Conservation (phyloP, 2,113 vertebrate genomes). For the Peromyscus californicus region DNA sequence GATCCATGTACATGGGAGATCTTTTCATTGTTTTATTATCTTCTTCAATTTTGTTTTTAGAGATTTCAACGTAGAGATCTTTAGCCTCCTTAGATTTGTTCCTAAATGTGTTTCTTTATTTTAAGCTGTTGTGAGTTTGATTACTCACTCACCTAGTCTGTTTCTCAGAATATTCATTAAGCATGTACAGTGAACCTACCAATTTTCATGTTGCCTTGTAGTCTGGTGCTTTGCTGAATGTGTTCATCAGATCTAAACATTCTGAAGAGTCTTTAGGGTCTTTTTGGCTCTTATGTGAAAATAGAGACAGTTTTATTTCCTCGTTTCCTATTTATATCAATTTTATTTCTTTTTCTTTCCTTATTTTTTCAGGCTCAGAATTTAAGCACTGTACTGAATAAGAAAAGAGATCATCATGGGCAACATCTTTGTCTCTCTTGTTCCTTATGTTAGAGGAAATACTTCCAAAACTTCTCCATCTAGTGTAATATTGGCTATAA, state of each 20-base stretch:
- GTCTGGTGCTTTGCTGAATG: neutral
- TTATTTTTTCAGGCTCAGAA: neutral
- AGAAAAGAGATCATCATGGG: neutral
- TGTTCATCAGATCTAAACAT: neutral
- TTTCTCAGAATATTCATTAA: neutral
- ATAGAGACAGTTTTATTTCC: neutral
- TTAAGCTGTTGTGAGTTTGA: neutral
- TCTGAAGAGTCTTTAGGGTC: neutral
- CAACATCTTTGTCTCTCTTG: neutral
- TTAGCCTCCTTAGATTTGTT: neutral
- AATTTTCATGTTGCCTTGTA: neutral
- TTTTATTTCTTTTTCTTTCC: neutral
- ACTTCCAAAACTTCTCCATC: neutral
- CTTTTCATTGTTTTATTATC: neutral
- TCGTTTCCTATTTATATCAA: neutral
- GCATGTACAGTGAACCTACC: neutral
- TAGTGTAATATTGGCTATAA: neutral
- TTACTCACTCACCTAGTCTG: neutral
- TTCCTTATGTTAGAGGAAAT: neutral
- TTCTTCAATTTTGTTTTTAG: neutral
- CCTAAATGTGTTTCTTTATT: neutral
- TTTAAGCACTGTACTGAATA: neutral
- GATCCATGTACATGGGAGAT: neutral
- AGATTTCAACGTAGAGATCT: neutral
- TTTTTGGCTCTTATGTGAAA: neutral